Percentiles rank a stretch among this genome's conserved stretches.
Evolutionary conservation across 2,113 vertebrate species (phyloP).

Genomic region (Acanthochromis polyacanthus): DNA sequence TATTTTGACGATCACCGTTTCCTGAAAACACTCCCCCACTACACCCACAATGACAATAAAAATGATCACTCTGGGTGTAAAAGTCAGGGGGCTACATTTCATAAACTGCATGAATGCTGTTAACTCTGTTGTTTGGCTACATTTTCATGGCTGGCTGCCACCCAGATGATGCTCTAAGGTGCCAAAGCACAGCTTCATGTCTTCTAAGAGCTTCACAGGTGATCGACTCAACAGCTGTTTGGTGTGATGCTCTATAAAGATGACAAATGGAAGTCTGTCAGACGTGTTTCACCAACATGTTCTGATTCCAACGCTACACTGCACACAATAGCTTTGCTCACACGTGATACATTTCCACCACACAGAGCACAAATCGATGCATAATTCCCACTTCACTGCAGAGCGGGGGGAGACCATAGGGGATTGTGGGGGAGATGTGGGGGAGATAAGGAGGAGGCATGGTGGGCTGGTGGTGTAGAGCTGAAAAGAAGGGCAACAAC

Average conservation of each 20-base stretch:
- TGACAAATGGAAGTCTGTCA: neutral
- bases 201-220: neutral
- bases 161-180: neutral
- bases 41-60: neutral
- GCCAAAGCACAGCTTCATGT: neutral
- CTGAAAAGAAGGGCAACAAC: constrained; percentile 32
- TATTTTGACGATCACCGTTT: neutral
- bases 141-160: neutral
- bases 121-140: neutral
- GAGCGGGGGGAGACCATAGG: neutral
- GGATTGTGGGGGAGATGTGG: neutral
- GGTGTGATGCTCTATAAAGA: neutral
- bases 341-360: constrained; percentile 42
- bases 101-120: too few species aligned
- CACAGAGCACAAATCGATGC: constrained; percentile 63
- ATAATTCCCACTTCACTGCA: constrained; percentile 59
- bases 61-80: too few species aligned
- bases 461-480: constrained; percentile 21
- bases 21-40: neutral
- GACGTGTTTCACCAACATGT: constrained; percentile 4
- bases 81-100: too few species aligned
- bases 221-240: neutral
- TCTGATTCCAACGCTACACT: neutral
- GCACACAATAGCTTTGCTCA: constrained; percentile 32
- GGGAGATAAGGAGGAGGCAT: constrained; percentile 19